Conservation (phyloP, 2,888 invertebrate species). For the Chrysina gloriosa region DNA sequence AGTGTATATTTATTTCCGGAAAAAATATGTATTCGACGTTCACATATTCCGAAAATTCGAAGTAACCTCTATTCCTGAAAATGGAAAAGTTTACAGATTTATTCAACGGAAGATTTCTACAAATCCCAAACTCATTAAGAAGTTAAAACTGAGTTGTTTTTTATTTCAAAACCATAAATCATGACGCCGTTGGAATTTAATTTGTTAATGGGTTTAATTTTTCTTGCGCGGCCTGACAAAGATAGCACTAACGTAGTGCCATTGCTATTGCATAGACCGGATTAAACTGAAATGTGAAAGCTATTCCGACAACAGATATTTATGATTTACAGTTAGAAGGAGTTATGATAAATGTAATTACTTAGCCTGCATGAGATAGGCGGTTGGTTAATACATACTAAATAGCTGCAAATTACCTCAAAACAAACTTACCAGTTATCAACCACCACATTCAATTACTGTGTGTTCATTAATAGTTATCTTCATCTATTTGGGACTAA, state of each 20-base stretch:
- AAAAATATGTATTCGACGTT: neutral
- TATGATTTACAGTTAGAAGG: neutral
- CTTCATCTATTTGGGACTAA: too few relatives aligned
- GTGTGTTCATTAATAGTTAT: too few relatives aligned
- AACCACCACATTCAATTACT: too few relatives aligned
- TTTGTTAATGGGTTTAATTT: slow-evolving; percentile 24
- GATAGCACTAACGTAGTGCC: neutral
- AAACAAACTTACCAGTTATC: neutral
- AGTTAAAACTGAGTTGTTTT: neutral
- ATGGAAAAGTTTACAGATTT: neutral
- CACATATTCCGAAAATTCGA: neutral
- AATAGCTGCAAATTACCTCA: neutral
- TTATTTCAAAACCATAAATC: slow-evolving; percentile 11
- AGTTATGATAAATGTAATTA: neutral
- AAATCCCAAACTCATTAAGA: neutral
- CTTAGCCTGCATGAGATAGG: neutral
- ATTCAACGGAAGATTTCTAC: neutral
- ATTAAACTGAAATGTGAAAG: slow-evolving; percentile 6
- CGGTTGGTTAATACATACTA: neutral
- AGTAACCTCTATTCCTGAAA: neutral
- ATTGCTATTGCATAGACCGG: neutral
- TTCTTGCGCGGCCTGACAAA: neutral
- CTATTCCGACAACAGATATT: neutral
- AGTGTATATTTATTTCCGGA: neutral
- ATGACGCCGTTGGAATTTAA: neutral